Percentiles rank a stretch among this genome's conserved stretches.
Conservation (phyloP, 2,888 invertebrate species). For the Agonopterix arenella region DNA sequence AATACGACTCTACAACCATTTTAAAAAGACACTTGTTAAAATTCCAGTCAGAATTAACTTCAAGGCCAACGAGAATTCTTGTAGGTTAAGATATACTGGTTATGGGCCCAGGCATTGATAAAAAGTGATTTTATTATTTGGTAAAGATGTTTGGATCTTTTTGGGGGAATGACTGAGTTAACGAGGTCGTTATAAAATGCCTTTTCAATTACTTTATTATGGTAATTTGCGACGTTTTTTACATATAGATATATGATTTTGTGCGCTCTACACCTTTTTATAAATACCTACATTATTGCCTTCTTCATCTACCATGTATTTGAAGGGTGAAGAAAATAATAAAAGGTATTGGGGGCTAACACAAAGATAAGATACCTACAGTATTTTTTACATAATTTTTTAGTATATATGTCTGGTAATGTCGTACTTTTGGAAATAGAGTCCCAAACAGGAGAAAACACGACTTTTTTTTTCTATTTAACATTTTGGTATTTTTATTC, state of each 20-base stretch:
- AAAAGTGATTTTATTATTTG: slow-evolving; percentile 19
- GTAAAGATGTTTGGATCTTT: slow-evolving; percentile 14
- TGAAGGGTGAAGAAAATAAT: too few relatives aligned
- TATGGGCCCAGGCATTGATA: slow-evolving; percentile 10
- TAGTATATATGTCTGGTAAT: too few relatives aligned
- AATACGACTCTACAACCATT: slow-evolving; percentile 1
- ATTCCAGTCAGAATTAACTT: background rate
- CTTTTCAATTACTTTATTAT: slow-evolving; percentile 2
- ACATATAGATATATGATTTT: background rate
- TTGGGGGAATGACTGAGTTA: slow-evolving; percentile 6
- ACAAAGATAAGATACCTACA: too few relatives aligned
- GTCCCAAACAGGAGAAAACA: too few relatives aligned
- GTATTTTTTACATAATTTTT: too few relatives aligned
- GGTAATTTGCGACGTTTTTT: background rate
- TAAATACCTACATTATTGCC: too few relatives aligned
- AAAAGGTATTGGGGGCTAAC: too few relatives aligned
- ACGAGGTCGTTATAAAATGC: slow-evolving; percentile 7
- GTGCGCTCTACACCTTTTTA: too few relatives aligned
- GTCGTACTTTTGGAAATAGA: too few relatives aligned
- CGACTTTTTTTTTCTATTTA: too few relatives aligned
- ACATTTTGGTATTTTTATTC: too few relatives aligned
- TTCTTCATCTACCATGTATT: too few relatives aligned
- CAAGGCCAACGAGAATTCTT: slow-evolving; percentile 1
- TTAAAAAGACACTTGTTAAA: slow-evolving; percentile 2
- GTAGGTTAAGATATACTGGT: slow-evolving; percentile 27